Conservation (phyloP, 2,888 invertebrate species). For the Girardia tigrina region DNA sequence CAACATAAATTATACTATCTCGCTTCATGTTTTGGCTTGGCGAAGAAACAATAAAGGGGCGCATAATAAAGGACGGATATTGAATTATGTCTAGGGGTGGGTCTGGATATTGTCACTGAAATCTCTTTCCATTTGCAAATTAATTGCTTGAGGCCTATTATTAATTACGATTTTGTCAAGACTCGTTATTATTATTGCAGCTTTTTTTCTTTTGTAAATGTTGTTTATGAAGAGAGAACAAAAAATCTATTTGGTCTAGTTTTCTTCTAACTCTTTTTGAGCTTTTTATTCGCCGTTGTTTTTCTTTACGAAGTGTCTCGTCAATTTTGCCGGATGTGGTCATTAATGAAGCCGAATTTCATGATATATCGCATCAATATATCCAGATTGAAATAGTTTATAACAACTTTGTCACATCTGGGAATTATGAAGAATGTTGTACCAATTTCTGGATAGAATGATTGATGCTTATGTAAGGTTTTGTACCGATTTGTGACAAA, state of each 20-base stretch:
- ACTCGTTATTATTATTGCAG: too few relatives aligned
- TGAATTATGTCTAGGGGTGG: constrained; percentile 5
- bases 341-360: constrained; percentile 12
- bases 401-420: neutral
- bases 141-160: neutral
- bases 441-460: neutral
- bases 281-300: neutral
- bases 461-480: neutral
- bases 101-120: constrained; percentile 18
- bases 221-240: neutral
- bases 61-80: neutral
- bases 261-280: neutral
- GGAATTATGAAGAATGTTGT: neutral
- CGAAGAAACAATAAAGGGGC: neutral
- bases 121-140: neutral
- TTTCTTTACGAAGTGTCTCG: neutral
- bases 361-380: constrained; percentile 8
- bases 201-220: neutral
- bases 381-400: constrained; percentile 2
- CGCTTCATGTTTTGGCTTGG: neutral
- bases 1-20: neutral
- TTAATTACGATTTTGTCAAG: neutral
- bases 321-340: constrained; percentile 9
- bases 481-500: constrained; percentile 10
- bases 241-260: neutral